Evolutionary conservation across 1,140 invertebrate species (phyloP).

Genomic region (Lepidurus apus): DNA sequence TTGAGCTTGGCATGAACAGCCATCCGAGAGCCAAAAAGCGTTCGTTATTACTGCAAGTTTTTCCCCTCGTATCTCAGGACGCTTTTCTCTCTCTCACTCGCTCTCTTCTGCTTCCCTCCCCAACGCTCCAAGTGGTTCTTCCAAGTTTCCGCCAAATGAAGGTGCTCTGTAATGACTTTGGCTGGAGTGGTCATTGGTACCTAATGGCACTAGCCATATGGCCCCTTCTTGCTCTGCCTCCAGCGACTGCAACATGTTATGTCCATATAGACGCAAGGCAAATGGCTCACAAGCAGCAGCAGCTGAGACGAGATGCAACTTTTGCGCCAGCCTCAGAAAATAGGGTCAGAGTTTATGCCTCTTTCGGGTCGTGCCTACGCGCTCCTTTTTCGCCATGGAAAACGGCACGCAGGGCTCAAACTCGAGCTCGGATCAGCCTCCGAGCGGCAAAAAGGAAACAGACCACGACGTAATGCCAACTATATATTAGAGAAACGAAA

Average conservation of each 20-base stretch:
- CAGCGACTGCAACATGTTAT: slow-evolving; percentile 7
- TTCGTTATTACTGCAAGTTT: slow-evolving; percentile 8
- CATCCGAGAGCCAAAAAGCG: slow-evolving; percentile 6
- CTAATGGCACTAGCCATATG: slow-evolving; percentile 18
- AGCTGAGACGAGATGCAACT: slow-evolving; percentile 18
- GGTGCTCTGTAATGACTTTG: slow-evolving; percentile 21
- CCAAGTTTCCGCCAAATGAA: slow-evolving; percentile 14
- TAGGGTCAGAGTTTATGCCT: not conserved
- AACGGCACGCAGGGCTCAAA: not conserved
- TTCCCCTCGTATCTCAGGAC: not conserved
- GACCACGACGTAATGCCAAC: not conserved
- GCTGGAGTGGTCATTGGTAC: slow-evolving; percentile 20
- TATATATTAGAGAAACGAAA: not conserved
- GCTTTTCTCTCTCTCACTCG: not conserved
- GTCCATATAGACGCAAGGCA: slow-evolving; percentile 14
- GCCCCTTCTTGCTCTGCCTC: not conserved
- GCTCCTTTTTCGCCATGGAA: not conserved
- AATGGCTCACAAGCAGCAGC: slow-evolving; percentile 14
- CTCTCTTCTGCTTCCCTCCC: not conserved
- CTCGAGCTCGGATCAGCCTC: not conserved
- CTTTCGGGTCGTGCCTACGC: slow-evolving; percentile 1
- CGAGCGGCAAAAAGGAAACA: not conserved
- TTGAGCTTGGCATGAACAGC: slow-evolving; percentile 1
- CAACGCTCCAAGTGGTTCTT: slow-evolving; percentile 9
- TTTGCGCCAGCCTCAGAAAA: not conserved